phyloP scores from a whole-genome alignment of 1,140 invertebrate genomes.

The Euglossa dilemma region DNA sequence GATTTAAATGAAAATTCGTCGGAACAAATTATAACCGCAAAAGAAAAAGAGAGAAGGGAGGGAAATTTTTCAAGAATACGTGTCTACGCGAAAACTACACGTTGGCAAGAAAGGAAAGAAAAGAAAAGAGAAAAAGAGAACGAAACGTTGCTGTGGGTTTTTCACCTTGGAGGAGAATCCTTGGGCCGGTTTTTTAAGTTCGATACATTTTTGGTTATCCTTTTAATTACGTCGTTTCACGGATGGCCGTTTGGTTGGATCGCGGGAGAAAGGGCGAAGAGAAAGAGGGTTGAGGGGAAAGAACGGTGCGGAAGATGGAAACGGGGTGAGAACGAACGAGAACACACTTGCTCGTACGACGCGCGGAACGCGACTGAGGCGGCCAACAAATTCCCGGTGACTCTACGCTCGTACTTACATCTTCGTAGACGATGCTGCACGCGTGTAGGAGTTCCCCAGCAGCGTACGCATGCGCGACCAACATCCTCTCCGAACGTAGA shows the following conservation, averaged over 20 bases:
- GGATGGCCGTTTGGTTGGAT: not conserved
- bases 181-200: not conserved
- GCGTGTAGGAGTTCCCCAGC: conserved; percentile 31
- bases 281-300: not conserved
- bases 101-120: not conserved
- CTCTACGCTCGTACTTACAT: conserved; percentile 16
- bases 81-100: not conserved
- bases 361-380: conserved; percentile 72
- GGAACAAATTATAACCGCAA: not conserved
- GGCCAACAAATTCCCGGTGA: conserved; percentile 29
- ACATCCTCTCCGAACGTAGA: not conserved
- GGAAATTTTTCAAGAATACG: not conserved
- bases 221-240: not conserved
- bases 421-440: conserved; percentile 28
- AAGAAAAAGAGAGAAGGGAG: not conserved
- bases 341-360: conserved; percentile 65
- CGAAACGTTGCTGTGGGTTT: not conserved
- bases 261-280: not conserved
- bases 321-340: conserved; percentile 19
- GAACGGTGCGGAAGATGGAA: not conserved
- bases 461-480: conserved; percentile 29
- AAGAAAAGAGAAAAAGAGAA: not conserved
- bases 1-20: too few relatives aligned
- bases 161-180: conserved; percentile 19
- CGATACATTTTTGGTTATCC: conserved; percentile 22